Evolutionary conservation across 2,888 invertebrate genomes (phyloP).

Genomic region (Sinopyrophorus schimmeli): DNA sequence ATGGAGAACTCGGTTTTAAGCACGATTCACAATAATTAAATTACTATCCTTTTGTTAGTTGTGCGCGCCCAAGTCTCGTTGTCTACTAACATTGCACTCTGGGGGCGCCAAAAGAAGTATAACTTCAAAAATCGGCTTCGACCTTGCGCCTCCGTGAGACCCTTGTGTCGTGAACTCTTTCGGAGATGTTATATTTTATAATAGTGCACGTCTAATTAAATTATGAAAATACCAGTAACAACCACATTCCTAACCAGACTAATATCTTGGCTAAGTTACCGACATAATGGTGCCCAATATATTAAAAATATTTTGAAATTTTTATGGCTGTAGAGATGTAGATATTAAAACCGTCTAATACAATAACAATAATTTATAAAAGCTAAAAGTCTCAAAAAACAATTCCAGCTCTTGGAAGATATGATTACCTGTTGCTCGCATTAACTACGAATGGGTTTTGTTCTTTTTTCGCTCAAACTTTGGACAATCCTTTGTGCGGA

Average conservation of each 20-base stretch:
- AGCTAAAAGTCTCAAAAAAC: constrained; percentile 18
- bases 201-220: constrained; percentile 28
- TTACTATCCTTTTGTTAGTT: too few species aligned
- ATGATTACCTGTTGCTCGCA: constrained; percentile 15
- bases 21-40: too few species aligned
- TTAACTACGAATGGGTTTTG: constrained; percentile 2
- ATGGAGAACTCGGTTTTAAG: too few species aligned
- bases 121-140: too few species aligned
- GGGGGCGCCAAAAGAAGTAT: too few species aligned
- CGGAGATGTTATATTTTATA: constrained; percentile 15
- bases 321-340: constrained; percentile 39
- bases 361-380: constrained; percentile 26
- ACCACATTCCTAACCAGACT: constrained; percentile 38
- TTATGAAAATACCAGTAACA: constrained; percentile 26
- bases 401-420: constrained; percentile 15
- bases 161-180: constrained; percentile 8
- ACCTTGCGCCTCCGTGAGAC: too few species aligned
- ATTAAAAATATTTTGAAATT: constrained; percentile 41
- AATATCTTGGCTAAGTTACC: constrained; percentile 31
- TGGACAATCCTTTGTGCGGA: too few species aligned
- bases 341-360: constrained; percentile 34
- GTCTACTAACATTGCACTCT: too few species aligned
- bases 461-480: too few species aligned
- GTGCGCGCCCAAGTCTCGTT: too few species aligned
- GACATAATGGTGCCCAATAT: constrained; percentile 38